Evolutionary conservation across 1,140 invertebrate species (phyloP).

Genomic region (Agrypnia vestita): DNA sequence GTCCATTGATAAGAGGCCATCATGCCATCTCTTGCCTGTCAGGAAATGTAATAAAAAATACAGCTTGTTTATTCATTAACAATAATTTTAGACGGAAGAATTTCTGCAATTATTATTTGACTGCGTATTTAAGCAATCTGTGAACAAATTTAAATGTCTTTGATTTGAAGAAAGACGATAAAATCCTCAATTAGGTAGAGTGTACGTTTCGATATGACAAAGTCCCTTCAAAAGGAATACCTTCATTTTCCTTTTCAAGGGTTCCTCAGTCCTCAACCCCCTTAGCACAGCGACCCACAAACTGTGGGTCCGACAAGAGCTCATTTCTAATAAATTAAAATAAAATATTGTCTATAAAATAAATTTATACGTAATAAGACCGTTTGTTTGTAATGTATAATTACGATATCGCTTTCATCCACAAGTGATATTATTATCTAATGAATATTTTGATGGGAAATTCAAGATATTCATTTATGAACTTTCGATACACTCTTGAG

Average conservation of each 20-base stretch:
- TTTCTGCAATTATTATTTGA: too few species aligned
- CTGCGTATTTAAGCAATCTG: not conserved
- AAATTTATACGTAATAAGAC: not conserved
- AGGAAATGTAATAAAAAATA: too few species aligned
- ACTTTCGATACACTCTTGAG: too few species aligned
- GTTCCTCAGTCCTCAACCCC: not conserved
- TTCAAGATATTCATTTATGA: too few species aligned
- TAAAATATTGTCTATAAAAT: not conserved
- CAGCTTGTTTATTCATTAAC: too few species aligned
- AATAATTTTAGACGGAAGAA: too few species aligned
- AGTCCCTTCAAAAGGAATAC: constrained; percentile 46
- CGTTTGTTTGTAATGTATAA: not conserved
- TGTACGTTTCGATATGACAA: constrained; percentile 41
- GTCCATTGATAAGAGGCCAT: too few species aligned
- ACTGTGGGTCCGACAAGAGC: not conserved
- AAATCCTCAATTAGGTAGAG: constrained; percentile 20
- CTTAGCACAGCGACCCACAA: not conserved
- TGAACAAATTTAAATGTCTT: constrained; percentile 2
- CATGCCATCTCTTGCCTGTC: too few species aligned
- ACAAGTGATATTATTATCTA: too few species aligned
- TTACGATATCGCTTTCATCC: too few species aligned
- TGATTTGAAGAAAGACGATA: constrained; percentile 15
- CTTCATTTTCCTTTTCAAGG: constrained; percentile 35
- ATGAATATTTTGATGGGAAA: too few species aligned
- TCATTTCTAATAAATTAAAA: not conserved